phyloP scores from a whole-genome alignment of 2,888 invertebrate genomes.

The Hirtodrosophila histrioides region DNA sequence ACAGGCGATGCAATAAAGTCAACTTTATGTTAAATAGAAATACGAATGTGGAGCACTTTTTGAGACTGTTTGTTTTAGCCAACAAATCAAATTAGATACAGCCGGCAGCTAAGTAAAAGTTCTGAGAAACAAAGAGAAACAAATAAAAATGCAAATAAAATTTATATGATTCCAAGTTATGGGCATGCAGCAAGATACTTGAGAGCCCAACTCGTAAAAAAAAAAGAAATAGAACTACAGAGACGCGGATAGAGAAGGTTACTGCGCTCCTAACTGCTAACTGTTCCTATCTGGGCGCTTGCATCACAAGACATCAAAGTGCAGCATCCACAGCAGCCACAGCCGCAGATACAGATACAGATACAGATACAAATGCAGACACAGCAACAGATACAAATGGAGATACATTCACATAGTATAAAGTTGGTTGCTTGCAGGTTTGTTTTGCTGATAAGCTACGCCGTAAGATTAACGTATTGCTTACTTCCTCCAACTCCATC shows the following conservation, averaged over 20 bases:
- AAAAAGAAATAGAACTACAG: slow-evolving; percentile 23
- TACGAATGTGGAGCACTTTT: background rate
- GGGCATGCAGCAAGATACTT: slow-evolving; percentile 46
- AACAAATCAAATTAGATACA: slow-evolving; percentile 43
- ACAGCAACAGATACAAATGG: slow-evolving; percentile 40
- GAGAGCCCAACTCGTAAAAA: slow-evolving; percentile 59
- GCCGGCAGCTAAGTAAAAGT: slow-evolving; percentile 26
- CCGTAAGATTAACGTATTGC: slow-evolving; percentile 69
- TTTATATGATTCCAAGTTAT: slow-evolving; percentile 63
- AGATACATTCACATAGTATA: slow-evolving; percentile 58
- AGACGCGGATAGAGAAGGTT: slow-evolving; percentile 2
- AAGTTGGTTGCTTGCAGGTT: slow-evolving; percentile 68
- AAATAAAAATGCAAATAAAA: slow-evolving; percentile 73
- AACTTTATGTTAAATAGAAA: slow-evolving; percentile 31
- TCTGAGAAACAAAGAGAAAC: slow-evolving; percentile 45
- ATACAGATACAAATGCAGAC: slow-evolving; percentile 23
- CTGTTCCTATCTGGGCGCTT: slow-evolving; percentile 62
- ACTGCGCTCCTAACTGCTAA: slow-evolving; percentile 45
- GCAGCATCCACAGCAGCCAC: slow-evolving; percentile 47
- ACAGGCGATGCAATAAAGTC: slow-evolving; percentile 9
- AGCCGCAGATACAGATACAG: slow-evolving; percentile 33
- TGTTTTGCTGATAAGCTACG: slow-evolving; percentile 57
- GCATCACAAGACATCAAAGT: slow-evolving; percentile 70
- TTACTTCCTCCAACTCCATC: slow-evolving; percentile 5
- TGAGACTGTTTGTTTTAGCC: slow-evolving; percentile 19